Evolutionary conservation across 1,140 invertebrate genomes (phyloP), one percentile per base, ranked within the genome.

Genomic region (Drosophila pandora): DNA sequence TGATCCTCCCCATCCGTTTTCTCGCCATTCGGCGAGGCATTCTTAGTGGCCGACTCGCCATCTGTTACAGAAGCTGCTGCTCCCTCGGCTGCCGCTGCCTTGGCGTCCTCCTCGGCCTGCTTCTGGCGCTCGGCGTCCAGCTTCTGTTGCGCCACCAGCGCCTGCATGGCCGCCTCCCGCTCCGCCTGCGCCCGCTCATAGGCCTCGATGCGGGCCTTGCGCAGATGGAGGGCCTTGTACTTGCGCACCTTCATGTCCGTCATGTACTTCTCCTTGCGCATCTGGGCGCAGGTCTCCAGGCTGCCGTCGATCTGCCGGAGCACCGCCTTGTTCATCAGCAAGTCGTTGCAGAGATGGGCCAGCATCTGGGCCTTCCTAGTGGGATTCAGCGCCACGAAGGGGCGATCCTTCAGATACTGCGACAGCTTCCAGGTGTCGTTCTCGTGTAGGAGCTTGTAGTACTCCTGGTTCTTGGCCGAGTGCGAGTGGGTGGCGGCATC

Each of bases 301-400:
- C 95, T 95, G 22, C 93, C 94, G 69, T 97, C 96, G 49, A 97
- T 95, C 92, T 97, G 96, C 10, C 95, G 93, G 73, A 97, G 93
- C 70, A 98, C 95, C 41, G 96, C 94, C 93, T 98, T 97, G 91
- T 98, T 98, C 92, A 97, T 97, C 48, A 98, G 93, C 76, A 99
- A 93, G 92, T 99, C 97, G 93, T 99, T 97, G 92, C 97, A 98
- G 2, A 99, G 93, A 92, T 97, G 98, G 2, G 96, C 96, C 30
- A 99, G 92, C 89, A 98, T 97, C 64, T 96, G 95, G 0, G 96
- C 95, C 91, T 99, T 99, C 57, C 96, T 94, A 1, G 96, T 96
- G 5, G 97, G 94, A 92, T 96, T 97, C 3, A 98, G 92, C 0
- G 97, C 95, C 54, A 97, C 94, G 92, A 97, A 98, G 0, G 97